Evolutionary conservation across 2,113 vertebrate species (phyloP).

Genomic region (Artemisiospiza belli): DNA sequence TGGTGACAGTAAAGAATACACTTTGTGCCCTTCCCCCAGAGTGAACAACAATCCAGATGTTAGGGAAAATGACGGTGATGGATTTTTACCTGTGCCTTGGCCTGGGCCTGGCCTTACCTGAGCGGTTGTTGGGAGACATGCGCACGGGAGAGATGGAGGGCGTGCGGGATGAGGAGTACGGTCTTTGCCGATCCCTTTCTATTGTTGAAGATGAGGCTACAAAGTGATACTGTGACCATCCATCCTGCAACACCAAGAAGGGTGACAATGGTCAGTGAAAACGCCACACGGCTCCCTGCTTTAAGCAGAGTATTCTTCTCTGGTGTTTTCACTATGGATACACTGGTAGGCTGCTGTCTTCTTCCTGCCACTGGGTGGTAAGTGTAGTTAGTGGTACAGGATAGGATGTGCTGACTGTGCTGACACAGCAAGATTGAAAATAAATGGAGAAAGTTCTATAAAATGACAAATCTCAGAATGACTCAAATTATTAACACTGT

Average conservation of each 20-base stretch:
- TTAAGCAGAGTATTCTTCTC: not conserved
- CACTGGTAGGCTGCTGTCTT: not conserved
- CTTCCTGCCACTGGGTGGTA: not conserved
- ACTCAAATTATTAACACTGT: not conserved
- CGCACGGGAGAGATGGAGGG: slow-evolving; percentile 97
- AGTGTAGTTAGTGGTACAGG: not conserved
- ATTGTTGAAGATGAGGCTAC: slow-evolving; percentile 97
- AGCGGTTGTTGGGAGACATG: slow-evolving; percentile 97
- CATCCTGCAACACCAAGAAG: slow-evolving; percentile 79
- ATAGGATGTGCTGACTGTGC: not conserved
- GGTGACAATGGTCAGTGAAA: not conserved
- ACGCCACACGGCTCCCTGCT: rapidly evolving
- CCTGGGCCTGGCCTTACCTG: slow-evolving; percentile 76
- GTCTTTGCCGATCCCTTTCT: slow-evolving; percentile 95
- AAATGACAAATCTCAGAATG: not conserved
- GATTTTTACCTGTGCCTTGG: not conserved
- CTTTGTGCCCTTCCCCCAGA: not conserved
- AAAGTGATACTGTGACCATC: slow-evolving; percentile 99
- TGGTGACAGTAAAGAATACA: not conserved
- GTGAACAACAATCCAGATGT: not conserved
- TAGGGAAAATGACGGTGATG: not conserved
- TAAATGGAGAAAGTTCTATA: not conserved
- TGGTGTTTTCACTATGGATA: not conserved
- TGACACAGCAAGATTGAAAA: not conserved
- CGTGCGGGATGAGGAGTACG: slow-evolving; percentile 95